Evolutionary conservation across 1,140 invertebrate genomes (phyloP).

Genomic region (Anastatus disparis): DNA sequence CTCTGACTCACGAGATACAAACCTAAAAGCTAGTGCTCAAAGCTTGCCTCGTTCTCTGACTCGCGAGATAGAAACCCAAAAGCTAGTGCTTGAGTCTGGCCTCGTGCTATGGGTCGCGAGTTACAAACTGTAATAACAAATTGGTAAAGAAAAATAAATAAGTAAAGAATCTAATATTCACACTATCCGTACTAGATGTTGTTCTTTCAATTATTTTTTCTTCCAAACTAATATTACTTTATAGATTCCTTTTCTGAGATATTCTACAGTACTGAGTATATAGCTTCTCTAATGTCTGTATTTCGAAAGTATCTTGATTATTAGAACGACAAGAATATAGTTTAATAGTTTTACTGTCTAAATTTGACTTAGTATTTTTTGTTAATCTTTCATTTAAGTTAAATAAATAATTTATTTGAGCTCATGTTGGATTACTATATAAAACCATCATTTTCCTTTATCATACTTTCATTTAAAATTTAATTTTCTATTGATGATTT

Average conservation of each 20-base stretch:
- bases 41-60: too few relatives aligned
- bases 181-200: background rate
- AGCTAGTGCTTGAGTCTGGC: too few relatives aligned
- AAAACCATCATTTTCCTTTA: background rate
- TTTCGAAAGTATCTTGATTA: background rate
- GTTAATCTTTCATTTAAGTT: slow-evolving; percentile 1
- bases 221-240: slow-evolving; percentile 10
- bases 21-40: too few relatives aligned
- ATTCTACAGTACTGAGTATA: background rate
- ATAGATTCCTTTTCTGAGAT: too few relatives aligned
- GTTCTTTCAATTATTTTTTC: background rate
- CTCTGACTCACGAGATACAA: too few relatives aligned
- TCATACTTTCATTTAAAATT: background rate
- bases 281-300: background rate
- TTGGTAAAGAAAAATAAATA: too few relatives aligned
- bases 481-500: background rate
- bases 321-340: slow-evolving; percentile 3
- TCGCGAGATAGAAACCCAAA: too few relatives aligned
- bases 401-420: background rate
- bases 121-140: too few relatives aligned
- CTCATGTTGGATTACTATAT: background rate
- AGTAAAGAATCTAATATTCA: slow-evolving; percentile 3
- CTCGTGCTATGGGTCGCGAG: too few relatives aligned
- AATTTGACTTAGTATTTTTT: slow-evolving; percentile 1
- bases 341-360: slow-evolving; percentile 8